phyloP scores from a whole-genome alignment of 2,888 invertebrate species.

The Epiblema foenella region DNA sequence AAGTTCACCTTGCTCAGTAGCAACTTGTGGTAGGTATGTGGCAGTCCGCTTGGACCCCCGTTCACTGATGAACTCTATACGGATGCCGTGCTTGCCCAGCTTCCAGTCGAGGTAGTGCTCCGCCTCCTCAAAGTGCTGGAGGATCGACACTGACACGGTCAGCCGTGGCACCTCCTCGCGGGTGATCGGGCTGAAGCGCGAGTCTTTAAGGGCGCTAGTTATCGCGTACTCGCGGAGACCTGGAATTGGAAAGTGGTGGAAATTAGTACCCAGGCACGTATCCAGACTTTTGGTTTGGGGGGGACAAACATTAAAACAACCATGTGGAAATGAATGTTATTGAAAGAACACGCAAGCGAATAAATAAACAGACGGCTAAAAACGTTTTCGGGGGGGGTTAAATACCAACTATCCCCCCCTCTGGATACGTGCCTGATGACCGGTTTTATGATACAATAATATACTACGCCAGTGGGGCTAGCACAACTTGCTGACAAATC shows the following conservation, averaged over 20 bases:
- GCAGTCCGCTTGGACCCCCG: constrained; percentile 97
- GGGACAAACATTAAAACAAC: no score
- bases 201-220: constrained; percentile 99
- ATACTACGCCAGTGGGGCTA: no score
- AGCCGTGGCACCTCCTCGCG: constrained; percentile 96
- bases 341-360: no score
- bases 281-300: no score
- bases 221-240: constrained; percentile 98
- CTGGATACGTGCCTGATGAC: no score
- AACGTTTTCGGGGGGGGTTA: no score
- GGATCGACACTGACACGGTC: constrained; percentile 97
- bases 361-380: no score
- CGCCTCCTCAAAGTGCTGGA: constrained; percentile 98
- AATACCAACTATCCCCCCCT: no score
- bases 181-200: constrained; percentile 97
- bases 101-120: constrained; percentile 98
- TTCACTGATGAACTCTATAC: constrained; percentile 98
- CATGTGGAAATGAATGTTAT: no score
- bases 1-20: constrained; percentile 96
- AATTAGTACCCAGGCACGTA: no score
- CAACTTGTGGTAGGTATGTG: constrained; percentile 99
- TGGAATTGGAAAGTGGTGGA: constrained; percentile 54
- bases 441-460: no score
- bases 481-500: no score
- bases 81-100: constrained; percentile 97